These are phyloP conservation scores for Drosophila melanosoma DNA, from an alignment of 2,888 invertebrate genomes.

Conservation along the genomic window DNA sequence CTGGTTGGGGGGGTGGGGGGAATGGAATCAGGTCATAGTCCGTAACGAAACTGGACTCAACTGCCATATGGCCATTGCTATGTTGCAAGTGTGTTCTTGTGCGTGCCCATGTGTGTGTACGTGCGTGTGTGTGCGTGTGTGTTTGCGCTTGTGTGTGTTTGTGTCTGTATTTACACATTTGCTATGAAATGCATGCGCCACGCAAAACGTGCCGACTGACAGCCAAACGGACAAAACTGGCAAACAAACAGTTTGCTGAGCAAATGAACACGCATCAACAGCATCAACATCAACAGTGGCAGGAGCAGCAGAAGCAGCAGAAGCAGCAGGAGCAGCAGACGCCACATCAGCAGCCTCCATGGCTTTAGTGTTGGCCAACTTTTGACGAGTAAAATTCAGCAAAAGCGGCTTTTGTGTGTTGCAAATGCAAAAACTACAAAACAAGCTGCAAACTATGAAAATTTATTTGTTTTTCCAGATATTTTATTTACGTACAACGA, in stretches of 20 bases:
- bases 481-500: neutral
- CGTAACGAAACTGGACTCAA: conserved; percentile 26
- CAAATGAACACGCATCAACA: conserved; percentile 66
- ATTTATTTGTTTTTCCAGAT: neutral
- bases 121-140: conserved; percentile 25
- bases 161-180: conserved; percentile 71
- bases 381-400: neutral
- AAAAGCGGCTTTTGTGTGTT: neutral
- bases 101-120: conserved; percentile 27
- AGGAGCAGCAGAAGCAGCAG: neutral
- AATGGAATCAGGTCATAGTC: conserved; percentile 10
- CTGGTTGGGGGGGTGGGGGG: neutral
- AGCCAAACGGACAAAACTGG: conserved; percentile 36
- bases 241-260: conserved; percentile 58
- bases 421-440: too few relatives aligned
- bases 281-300: conserved; percentile 13
- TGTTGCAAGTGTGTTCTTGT: conserved; percentile 27
- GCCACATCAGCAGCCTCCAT: neutral
- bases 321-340: neutral
- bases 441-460: neutral
- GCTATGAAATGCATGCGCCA: conserved; percentile 76
- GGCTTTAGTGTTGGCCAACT: conserved; percentile 6
- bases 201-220: conserved; percentile 77
- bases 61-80: conserved; percentile 66
- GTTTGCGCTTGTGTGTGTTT: conserved; percentile 24